Evolutionary conservation across 2,797 vertebrate genomes (phyloP).

Genomic region (Syngnathus rostellatus): DNA sequence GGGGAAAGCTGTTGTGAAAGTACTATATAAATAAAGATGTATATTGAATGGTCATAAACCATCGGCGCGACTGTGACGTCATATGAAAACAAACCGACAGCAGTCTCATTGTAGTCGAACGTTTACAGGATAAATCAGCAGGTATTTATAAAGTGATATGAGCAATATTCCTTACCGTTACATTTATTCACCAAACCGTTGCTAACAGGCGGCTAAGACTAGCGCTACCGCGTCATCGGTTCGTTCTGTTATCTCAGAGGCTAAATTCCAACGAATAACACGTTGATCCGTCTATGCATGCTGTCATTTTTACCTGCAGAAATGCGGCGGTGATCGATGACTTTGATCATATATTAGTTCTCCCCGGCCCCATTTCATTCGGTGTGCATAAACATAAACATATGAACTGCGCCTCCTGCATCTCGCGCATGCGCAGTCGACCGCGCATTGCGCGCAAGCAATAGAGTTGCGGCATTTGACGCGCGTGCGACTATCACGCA

Average conservation of each 20-base stretch:
- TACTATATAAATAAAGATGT: neutral
- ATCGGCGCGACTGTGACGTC: neutral
- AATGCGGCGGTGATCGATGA: neutral
- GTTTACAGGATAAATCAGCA: neutral
- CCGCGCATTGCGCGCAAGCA: neutral
- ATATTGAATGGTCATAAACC: neutral
- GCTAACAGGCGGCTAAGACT: neutral
- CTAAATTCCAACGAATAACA: neutral
- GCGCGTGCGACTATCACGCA: no score
- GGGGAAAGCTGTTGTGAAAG: no score
- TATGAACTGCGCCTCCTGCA: slow-evolving; percentile 13
- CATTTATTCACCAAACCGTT: neutral
- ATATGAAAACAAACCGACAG: neutral
- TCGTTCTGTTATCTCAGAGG: neutral
- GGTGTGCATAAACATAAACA: slow-evolving; percentile 29
- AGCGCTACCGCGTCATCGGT: neutral
- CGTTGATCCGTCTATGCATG: neutral
- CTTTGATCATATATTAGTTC: neutral
- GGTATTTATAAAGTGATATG: neutral
- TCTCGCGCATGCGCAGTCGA: slow-evolving; percentile 37
- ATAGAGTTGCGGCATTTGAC: neutral
- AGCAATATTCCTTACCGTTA: neutral
- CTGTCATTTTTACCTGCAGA: slow-evolving; percentile 32
- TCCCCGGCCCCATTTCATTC: slow-evolving; percentile 14
- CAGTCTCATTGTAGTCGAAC: neutral